Percentiles rank a stretch among this genome's conserved stretches.
These are phyloP conservation scores for Morpho helenor DNA, from an alignment of 2,888 invertebrate species.

Conservation along the genomic window DNA sequence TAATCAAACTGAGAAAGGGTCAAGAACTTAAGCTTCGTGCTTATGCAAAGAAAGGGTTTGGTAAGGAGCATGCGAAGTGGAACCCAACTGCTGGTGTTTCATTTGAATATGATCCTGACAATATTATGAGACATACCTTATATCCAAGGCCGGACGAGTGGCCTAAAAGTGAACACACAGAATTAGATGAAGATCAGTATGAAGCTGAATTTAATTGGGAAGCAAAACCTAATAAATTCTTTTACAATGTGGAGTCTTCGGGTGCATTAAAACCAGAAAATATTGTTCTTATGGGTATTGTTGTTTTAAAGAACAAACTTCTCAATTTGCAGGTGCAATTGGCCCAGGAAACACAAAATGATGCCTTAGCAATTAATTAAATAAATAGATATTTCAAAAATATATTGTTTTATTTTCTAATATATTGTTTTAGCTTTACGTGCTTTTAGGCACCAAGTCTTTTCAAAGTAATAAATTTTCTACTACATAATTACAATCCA, in stretches of 20 bases:
- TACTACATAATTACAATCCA: too few relatives aligned
- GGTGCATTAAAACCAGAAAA: constrained; percentile 97
- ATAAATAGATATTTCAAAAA: constrained; percentile 13
- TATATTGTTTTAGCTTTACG: too few relatives aligned
- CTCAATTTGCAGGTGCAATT: constrained; percentile 96
- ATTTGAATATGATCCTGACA: constrained; percentile 99
- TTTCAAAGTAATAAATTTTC: too few relatives aligned
- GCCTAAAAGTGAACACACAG: constrained; percentile 98
- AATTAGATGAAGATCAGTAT: constrained; percentile 94
- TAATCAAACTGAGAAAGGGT: constrained; percentile 87
- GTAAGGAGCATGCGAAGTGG: constrained; percentile 99
- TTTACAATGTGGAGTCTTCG: constrained; percentile 96
- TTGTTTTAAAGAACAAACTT: constrained; percentile 95
- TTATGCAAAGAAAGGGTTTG: constrained; percentile 97
- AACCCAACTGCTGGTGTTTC: constrained; percentile 99
- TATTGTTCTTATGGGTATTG: constrained; percentile 96
- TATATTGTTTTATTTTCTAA: constrained; percentile 4
- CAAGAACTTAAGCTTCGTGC: constrained; percentile 97
- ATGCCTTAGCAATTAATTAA: constrained; percentile 86
- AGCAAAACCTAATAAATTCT: constrained; percentile 98
- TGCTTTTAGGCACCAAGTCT: too few relatives aligned
- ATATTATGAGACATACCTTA: constrained; percentile 96
- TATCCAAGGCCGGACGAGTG: constrained; percentile 98
- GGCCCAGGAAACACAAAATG: constrained; percentile 91
- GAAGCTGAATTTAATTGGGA: constrained; percentile 97